Base-by-base conservation (phyloP, 2,113 vertebrate species). In the Cyanoderma ruficeps region DNA sequence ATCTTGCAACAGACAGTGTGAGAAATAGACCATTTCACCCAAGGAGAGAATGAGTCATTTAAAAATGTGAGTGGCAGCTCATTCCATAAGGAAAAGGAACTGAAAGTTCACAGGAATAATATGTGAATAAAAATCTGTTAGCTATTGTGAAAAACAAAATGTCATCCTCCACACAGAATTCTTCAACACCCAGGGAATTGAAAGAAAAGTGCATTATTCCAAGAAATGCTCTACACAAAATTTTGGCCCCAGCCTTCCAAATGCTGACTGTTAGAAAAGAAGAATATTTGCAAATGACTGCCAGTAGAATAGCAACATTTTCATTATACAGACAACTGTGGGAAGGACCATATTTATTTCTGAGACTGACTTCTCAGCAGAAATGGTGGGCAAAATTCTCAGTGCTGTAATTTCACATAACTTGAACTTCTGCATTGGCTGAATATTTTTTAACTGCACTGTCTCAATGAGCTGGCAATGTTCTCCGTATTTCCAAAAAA, bases 61-160 rank as follows among this genome's bases (percentile, higher is more conserved):
- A 67, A 60, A 81, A 90, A 90, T 50, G 9, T 94, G 83, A 96
- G 67, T 86, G 91, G 27, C 83, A 96, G 53, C 27, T 94, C 50
- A 57, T 75, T 85, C 86, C 75, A 55, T 50, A 83, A 96, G 72
- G 71, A 88, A 89, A 93, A 72, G 24, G 37, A 97, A 91, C 41
- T 47, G n/a, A 92, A 95, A 94, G 59, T 78, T 95, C 81, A 92
- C 59, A 42, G 77, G 57, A 96, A 92, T 81, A 95, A 84, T 89
- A 97, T 89, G 35, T 37, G 89, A 96, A 90, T 94, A 86, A 96
- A 96, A 95, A 75, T 87, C 68, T 96, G 86, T 92, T 93, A 69
- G 50, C 70, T 93, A 56, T 56, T 89, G 90, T 94, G 89, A 75
- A 95, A 97, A 94, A 92, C 92, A 96, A 95, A 95, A 96, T 76